These are phyloP conservation scores for Triplophysa yarkandensis DNA, from an alignment of 2,797 vertebrate genomes.

Conservation along the genomic window DNA sequence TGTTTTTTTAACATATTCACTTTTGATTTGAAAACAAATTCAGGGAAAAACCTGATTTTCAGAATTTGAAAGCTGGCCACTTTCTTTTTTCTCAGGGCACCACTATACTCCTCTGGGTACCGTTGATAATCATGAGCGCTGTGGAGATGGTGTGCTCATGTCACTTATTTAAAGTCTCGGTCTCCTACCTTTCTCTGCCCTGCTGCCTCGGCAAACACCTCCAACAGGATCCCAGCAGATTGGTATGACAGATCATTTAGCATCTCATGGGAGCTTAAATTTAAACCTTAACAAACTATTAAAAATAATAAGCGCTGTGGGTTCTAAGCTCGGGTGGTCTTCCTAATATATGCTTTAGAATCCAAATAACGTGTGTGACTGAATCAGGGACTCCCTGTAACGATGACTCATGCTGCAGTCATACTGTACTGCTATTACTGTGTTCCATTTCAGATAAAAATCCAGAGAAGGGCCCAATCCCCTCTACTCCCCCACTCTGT, in stretches of 20 bases:
- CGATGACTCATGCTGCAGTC: constrained; percentile 54
- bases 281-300: background rate
- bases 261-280: background rate
- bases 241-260: constrained; percentile 56
- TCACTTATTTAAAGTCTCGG: constrained; percentile 69
- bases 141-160: constrained; percentile 77
- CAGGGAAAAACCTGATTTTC: too few relatives aligned
- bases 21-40: too few relatives aligned
- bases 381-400: background rate
- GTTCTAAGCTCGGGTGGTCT: constrained; percentile 17
- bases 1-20: too few relatives aligned
- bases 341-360: constrained; percentile 3
- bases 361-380: constrained; percentile 21
- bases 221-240: constrained; percentile 31
- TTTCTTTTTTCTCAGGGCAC: constrained; percentile 77
- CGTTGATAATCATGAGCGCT: constrained; percentile 80
- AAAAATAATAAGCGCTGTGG: constrained; percentile 23
- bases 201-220: constrained; percentile 60
- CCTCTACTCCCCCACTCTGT: constrained; percentile 15
- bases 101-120: constrained; percentile 85
- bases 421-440: constrained; percentile 33
- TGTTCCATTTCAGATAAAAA: constrained; percentile 46
- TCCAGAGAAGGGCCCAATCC: constrained; percentile 36
- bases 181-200: constrained; percentile 31
- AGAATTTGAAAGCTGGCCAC: too few relatives aligned